phyloP scores from a whole-genome alignment of 2,113 vertebrate genomes.

The Melanostigma gelatinosum region DNA sequence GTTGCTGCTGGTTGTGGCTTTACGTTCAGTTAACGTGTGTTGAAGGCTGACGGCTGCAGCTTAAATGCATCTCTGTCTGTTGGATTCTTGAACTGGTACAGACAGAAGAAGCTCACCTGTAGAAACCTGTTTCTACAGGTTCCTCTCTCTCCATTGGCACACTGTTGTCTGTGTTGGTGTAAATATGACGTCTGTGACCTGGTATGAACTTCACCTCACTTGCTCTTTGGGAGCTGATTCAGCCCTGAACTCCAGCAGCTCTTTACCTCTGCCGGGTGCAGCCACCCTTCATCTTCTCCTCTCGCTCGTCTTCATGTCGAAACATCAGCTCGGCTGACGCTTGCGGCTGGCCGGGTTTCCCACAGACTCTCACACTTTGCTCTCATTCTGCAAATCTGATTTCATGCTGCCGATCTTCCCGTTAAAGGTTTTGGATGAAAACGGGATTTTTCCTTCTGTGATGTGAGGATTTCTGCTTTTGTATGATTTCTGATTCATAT shows the following conservation, averaged over 20 bases:
- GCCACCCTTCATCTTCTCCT: conserved; percentile 9
- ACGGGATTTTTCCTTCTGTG: too few relatives aligned
- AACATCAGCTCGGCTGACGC: background rate
- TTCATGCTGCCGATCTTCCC: conserved; percentile 9
- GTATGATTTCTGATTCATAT: background rate
- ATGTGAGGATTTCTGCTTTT: background rate
- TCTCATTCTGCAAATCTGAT: background rate
- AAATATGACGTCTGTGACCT: background rate
- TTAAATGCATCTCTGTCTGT: background rate
- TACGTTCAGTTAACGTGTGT: background rate
- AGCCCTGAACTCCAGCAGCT: background rate
- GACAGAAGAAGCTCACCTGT: background rate
- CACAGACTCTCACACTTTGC: background rate
- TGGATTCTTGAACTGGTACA: background rate
- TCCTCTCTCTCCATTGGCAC: background rate
- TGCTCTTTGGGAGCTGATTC: background rate
- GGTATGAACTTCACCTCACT: background rate
- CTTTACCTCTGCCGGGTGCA: background rate
- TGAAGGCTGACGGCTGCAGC: background rate
- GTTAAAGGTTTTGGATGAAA: background rate
- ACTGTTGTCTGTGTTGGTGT: background rate
- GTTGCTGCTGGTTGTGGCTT: background rate
- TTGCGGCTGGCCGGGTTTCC: conserved; percentile 15
- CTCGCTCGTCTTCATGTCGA: background rate
- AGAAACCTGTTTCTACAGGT: background rate